These are phyloP conservation scores for Clostera curtula DNA, from an alignment of 2,888 invertebrate species.

Conservation along the genomic window DNA sequence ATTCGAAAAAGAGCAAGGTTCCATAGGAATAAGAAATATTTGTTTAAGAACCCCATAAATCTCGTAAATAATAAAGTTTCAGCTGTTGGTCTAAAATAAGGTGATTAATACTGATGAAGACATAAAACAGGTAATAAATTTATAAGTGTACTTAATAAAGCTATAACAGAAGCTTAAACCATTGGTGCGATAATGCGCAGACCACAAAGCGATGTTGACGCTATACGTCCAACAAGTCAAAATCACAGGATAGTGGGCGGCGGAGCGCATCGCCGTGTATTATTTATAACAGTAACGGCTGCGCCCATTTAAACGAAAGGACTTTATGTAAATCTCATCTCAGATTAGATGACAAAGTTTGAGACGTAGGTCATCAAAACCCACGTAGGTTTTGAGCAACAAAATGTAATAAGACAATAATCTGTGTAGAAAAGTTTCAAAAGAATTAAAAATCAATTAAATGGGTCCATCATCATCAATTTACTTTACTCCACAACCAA, in stretches of 20 bases:
- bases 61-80: neutral
- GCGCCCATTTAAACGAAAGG: constrained; percentile 37
- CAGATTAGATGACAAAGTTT: too few species aligned
- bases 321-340: too few species aligned
- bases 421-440: too few species aligned
- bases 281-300: constrained; percentile 55
- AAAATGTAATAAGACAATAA: too few species aligned
- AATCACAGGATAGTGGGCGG: constrained; percentile 48
- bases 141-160: neutral
- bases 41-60: neutral
- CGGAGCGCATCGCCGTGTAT: constrained; percentile 49
- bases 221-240: constrained; percentile 51
- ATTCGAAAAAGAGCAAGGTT: neutral
- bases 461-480: too few species aligned
- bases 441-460: too few species aligned
- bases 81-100: neutral
- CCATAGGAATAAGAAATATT: neutral
- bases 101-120: neutral
- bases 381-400: too few species aligned
- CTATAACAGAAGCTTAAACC: constrained; percentile 1
- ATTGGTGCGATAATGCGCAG: neutral
- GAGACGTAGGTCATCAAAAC: too few species aligned
- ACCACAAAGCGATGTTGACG: constrained; percentile 9
- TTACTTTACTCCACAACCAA: too few species aligned
- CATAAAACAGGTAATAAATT: constrained; percentile 1